A percentile compares a stretch with the other conserved stretches of the same genome.
phyloP scores from a whole-genome alignment of 2,888 invertebrate species.

The Hybos culiciformis region DNA sequence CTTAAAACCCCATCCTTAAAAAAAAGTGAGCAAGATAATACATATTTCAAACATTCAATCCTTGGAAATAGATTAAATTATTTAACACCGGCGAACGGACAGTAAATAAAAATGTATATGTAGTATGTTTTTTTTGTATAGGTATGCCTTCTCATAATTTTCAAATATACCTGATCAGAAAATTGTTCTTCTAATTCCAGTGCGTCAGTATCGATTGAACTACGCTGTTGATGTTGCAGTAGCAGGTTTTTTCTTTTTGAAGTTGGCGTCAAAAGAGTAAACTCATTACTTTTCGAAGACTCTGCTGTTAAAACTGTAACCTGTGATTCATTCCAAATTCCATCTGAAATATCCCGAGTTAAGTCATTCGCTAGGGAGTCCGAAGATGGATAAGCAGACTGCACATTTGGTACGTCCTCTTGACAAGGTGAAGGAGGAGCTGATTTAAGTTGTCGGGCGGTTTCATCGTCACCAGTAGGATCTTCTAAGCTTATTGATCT shows the following conservation, averaged over 20 bases:
- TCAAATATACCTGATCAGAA: slow-evolving; percentile 40
- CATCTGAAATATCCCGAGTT: slow-evolving; percentile 70
- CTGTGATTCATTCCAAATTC: slow-evolving; percentile 82
- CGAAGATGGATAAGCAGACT: slow-evolving; percentile 60
- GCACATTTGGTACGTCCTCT: slow-evolving; percentile 45
- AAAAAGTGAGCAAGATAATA: not conserved
- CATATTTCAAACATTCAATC: not conserved
- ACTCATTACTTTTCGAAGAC: slow-evolving; percentile 26
- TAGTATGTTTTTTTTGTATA: not conserved
- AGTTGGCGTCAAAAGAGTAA: slow-evolving; percentile 57
- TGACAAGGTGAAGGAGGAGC: slow-evolving; percentile 50
- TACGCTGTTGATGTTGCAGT: slow-evolving; percentile 71
- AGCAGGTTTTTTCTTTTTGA: slow-evolving; percentile 64
- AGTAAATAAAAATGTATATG: not conserved
- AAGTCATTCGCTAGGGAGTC: slow-evolving; percentile 69
- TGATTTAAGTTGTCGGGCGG: slow-evolving; percentile 40
- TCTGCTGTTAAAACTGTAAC: slow-evolving; percentile 68
- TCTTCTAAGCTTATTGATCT: slow-evolving; percentile 61
- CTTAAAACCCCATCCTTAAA: too few species aligned
- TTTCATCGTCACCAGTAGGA: slow-evolving; percentile 32
- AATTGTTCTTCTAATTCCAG: slow-evolving; percentile 55
- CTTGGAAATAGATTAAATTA: not conserved
- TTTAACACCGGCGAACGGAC: too few species aligned
- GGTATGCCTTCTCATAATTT: not conserved
- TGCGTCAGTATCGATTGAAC: slow-evolving; percentile 73